Evolutionary conservation across 2,888 invertebrate species (phyloP).

Genomic region (Lepidocyrtoides sp.): DNA sequence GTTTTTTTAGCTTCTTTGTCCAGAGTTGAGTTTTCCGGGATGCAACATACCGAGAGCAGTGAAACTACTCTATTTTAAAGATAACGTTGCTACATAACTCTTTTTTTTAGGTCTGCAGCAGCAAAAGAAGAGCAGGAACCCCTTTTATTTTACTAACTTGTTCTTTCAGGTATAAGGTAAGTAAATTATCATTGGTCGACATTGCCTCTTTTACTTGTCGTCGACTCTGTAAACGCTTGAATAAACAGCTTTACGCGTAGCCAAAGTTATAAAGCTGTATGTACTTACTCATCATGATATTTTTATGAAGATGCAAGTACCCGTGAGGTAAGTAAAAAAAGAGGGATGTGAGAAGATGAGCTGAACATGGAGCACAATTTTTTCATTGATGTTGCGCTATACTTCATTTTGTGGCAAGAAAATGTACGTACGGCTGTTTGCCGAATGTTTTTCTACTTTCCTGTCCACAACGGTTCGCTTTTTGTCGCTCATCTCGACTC

Average conservation of each 20-base stretch:
- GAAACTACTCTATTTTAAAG: not conserved
- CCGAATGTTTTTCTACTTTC: too few relatives aligned
- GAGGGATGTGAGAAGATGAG: not conserved
- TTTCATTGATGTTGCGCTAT: not conserved
- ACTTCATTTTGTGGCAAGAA: not conserved
- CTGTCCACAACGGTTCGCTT: not conserved
- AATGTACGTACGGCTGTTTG: too few relatives aligned
- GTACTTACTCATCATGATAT: slow-evolving; percentile 1
- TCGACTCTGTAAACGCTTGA: not conserved
- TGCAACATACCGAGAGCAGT: not conserved
- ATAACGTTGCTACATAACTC: not conserved
- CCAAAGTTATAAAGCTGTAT: not conserved
- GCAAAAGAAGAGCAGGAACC: not conserved
- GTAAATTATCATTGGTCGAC: slow-evolving; percentile 25
- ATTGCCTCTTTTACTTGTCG: not conserved
- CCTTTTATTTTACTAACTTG: not conserved
- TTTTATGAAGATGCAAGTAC: slow-evolving; percentile 23
- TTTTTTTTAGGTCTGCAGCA: not conserved
- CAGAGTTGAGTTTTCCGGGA: not conserved
- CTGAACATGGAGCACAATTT: not conserved
- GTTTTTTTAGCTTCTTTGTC: slow-evolving; percentile 1
- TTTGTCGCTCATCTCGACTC: not conserved
- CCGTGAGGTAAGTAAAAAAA: not conserved
- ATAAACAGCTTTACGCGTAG: slow-evolving; percentile 4
- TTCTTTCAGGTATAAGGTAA: slow-evolving; percentile 12